Conservation (phyloP, 2,113 vertebrate genomes). For the Gymnorhina tibicen region DNA sequence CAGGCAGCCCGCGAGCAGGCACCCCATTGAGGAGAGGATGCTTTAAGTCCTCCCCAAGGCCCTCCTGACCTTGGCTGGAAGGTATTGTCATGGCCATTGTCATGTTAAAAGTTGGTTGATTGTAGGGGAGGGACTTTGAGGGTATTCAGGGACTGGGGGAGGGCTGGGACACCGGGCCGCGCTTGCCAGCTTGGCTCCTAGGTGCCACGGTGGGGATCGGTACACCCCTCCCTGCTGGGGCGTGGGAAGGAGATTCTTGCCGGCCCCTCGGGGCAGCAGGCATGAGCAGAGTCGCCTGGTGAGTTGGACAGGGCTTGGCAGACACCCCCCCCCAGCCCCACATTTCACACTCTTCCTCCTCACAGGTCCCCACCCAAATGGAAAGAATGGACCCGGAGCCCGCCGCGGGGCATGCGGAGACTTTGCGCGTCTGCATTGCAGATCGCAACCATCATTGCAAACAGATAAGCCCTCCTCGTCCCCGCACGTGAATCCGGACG, state of each 20-base stretch:
- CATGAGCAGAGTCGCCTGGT: neutral
- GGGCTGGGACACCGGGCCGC: neutral
- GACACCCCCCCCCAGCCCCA: neutral
- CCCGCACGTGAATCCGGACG: neutral
- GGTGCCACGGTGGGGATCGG: neutral
- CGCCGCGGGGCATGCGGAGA: neutral
- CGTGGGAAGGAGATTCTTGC: neutral
- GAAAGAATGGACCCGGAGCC: neutral
- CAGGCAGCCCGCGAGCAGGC: neutral
- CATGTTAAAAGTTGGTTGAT: slow-evolving; percentile 51
- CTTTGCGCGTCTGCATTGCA: neutral
- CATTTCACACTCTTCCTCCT: neutral
- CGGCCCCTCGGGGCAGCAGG: neutral
- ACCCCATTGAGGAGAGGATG: neutral
- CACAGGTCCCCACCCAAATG: neutral
- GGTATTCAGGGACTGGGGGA: neutral
- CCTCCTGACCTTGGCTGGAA: neutral
- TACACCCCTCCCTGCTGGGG: neutral
- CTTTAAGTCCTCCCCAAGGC: slow-evolving; percentile 19
- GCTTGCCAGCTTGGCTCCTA: neutral
- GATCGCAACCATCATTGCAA: neutral
- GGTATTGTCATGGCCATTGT: slow-evolving; percentile 4
- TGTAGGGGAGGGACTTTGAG: neutral
- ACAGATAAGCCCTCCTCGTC: neutral
- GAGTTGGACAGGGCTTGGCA: neutral